A percentile compares a stretch with the other conserved stretches of the same genome.
Conservation (phyloP, 2,888 invertebrate species). For the Teinopalpus imperialis region DNA sequence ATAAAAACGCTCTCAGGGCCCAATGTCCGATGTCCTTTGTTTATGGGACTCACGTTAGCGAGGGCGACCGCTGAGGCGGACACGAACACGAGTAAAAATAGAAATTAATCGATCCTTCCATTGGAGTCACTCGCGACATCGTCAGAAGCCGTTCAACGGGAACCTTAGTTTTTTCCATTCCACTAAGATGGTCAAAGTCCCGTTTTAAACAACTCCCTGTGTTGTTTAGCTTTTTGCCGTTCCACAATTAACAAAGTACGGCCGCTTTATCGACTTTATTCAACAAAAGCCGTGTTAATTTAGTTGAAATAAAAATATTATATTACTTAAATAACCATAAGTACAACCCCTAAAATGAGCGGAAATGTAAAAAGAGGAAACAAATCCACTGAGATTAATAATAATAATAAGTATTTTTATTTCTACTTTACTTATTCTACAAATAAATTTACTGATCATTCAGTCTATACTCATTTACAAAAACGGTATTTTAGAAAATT, state of each 20-base stretch:
- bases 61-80: conserved; percentile 37
- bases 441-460: too few relatives aligned
- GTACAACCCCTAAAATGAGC: too few relatives aligned
- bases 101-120: conserved; percentile 78
- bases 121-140: conserved; percentile 69
- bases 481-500: too few relatives aligned
- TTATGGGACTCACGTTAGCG: conserved; percentile 44
- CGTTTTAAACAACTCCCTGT: conserved; percentile 14
- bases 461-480: too few relatives aligned
- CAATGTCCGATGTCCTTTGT: conserved; percentile 50
- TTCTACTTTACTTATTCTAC: too few relatives aligned
- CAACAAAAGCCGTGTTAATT: too few relatives aligned
- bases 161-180: conserved; percentile 32
- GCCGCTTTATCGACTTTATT: neutral
- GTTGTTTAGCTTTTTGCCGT: conserved; percentile 1
- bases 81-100: conserved; percentile 67
- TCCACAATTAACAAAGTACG: conserved; percentile 2
- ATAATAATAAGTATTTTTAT: too few relatives aligned
- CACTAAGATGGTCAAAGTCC: conserved; percentile 24
- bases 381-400: too few relatives aligned
- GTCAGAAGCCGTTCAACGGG: conserved; percentile 41
- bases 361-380: too few relatives aligned
- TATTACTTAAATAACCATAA: too few relatives aligned
- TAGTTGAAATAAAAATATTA: too few relatives aligned
- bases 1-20: conserved; percentile 49